These are phyloP conservation scores for Sinohyriopsis cumingii DNA, from an alignment of 2,888 invertebrate genomes.

Conservation along the genomic window DNA sequence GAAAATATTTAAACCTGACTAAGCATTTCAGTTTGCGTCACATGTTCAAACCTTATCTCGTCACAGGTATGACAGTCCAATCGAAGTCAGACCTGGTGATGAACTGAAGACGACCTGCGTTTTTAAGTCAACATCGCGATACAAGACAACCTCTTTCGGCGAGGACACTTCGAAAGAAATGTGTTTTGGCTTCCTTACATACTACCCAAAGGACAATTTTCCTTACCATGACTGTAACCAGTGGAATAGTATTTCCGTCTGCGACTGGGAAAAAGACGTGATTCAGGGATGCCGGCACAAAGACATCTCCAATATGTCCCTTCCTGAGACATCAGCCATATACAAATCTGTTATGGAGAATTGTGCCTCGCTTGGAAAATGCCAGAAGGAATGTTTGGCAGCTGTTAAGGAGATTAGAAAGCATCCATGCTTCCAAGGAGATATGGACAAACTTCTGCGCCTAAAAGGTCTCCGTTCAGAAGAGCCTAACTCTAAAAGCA, in stretches of 20 bases:
- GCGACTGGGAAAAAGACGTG: slow-evolving; percentile 7
- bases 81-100: slow-evolving; percentile 43
- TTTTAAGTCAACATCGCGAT: slow-evolving; percentile 31
- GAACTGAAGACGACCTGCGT: slow-evolving; percentile 39
- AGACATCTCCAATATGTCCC: slow-evolving; percentile 6
- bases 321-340: slow-evolving; percentile 16
- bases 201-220: slow-evolving; percentile 40
- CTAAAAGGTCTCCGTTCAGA: background rate
- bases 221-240: slow-evolving; percentile 7
- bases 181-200: slow-evolving; percentile 54
- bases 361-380: slow-evolving; percentile 17
- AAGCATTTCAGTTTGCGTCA: background rate
- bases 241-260: slow-evolving; percentile 2
- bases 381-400: slow-evolving; percentile 25
- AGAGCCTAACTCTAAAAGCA: background rate
- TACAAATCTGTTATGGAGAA: slow-evolving; percentile 10
- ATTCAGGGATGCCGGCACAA: slow-evolving; percentile 17
- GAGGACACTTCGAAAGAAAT: slow-evolving; percentile 55
- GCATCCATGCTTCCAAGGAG: slow-evolving; percentile 34
- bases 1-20: background rate
- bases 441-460: slow-evolving; percentile 14
- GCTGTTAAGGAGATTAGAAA: slow-evolving; percentile 19
- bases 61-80: slow-evolving; percentile 36
- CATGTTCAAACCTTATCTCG: background rate
- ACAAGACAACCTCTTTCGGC: slow-evolving; percentile 38